Evolutionary conservation across 2,113 vertebrate species (phyloP), one percentile per base, ranked within the genome.

Genomic region (Limnothrissa miodon): DNA sequence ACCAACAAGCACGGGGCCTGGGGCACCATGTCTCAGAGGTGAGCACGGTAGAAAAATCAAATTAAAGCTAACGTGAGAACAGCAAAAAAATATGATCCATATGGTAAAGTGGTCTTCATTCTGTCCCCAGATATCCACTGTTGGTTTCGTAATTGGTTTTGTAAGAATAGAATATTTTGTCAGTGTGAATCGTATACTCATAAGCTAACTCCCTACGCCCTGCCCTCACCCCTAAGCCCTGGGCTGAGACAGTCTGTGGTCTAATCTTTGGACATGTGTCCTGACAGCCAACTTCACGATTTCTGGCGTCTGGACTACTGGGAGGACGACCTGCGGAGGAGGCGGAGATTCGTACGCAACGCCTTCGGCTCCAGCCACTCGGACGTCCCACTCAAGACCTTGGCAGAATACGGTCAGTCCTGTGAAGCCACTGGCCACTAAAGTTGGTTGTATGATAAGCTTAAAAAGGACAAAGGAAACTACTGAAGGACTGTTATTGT

Each of bases 251-350:
- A n/a, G n/a, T n/a, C n/a, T n/a, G n/a, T n/a, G n/a, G 21, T n/a
- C 19, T 29, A 1, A 53, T 85, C 1, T 79, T 0, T 80, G 1
- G 4, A 17, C 36, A 2, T 74, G 10, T 74, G 66, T 39, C 66
- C 15, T 70, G 81, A 1, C 89, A 99, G 98, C 91, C 97, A 98
- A 90, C 90, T 97, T 83, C 96, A 98, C 66, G 98, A 99, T 91
- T 99, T 98, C 93, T 99, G 98, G 98, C 97, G 98, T 80, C 92
- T 99, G 89, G 98, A 99, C 93, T 99, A 99, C 93, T 99, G 98
- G 98, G 98, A 99, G 92, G 98, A 99, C 2, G 98, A 99, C 90
- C 93, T 99, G 87, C 96, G 98, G 81, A 94, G 98, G 80, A 95
- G 98, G 89, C 95, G 98, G 82, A 93, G 98, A 85, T 99, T 99